Evolutionary conservation across 2,888 invertebrate genomes (phyloP).

Genomic region (Drosophila histrio): DNA sequence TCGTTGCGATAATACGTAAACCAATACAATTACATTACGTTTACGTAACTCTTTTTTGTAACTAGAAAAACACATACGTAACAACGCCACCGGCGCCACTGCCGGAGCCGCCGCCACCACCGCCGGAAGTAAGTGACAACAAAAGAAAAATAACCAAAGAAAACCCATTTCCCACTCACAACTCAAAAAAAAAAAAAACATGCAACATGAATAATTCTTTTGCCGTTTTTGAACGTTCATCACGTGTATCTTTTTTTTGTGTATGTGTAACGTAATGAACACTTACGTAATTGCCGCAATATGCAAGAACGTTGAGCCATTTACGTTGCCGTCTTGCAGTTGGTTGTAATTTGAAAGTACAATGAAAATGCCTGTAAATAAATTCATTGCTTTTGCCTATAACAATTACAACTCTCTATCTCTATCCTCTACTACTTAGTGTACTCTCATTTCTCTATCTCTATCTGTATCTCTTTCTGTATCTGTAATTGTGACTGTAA

Average conservation of each 20-base stretch:
- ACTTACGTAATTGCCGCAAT: slow-evolving; percentile 61
- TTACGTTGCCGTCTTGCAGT: slow-evolving; percentile 74
- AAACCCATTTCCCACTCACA: slow-evolving; percentile 32
- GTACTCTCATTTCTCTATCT: slow-evolving; percentile 25
- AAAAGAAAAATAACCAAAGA: slow-evolving; percentile 13
- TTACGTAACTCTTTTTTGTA: slow-evolving; percentile 57
- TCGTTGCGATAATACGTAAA: slow-evolving; percentile 46
- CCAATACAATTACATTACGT: slow-evolving; percentile 43
- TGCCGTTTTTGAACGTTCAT: slow-evolving; percentile 48
- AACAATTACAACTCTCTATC: slow-evolving; percentile 4
- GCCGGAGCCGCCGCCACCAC: slow-evolving; percentile 71
- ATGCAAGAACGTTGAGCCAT: slow-evolving; percentile 63
- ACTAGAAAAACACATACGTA: slow-evolving; percentile 75
- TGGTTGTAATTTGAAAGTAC: slow-evolving; percentile 80
- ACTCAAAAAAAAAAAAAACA: slow-evolving; percentile 21
- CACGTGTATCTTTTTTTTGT: slow-evolving; percentile 51
- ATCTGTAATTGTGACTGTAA: slow-evolving; percentile 18
- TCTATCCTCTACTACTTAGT: neutral
- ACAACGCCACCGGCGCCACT: slow-evolving; percentile 70
- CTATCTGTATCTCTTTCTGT: too few species aligned
- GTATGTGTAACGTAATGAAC: slow-evolving; percentile 68
- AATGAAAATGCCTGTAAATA: slow-evolving; percentile 83
- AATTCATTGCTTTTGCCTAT: slow-evolving; percentile 68
- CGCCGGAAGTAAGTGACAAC: slow-evolving; percentile 72
- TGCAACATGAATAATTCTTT: slow-evolving; percentile 38